Base-by-base conservation (phyloP, 2,888 invertebrate species). In the Arrhopalites spinosus region DNA sequence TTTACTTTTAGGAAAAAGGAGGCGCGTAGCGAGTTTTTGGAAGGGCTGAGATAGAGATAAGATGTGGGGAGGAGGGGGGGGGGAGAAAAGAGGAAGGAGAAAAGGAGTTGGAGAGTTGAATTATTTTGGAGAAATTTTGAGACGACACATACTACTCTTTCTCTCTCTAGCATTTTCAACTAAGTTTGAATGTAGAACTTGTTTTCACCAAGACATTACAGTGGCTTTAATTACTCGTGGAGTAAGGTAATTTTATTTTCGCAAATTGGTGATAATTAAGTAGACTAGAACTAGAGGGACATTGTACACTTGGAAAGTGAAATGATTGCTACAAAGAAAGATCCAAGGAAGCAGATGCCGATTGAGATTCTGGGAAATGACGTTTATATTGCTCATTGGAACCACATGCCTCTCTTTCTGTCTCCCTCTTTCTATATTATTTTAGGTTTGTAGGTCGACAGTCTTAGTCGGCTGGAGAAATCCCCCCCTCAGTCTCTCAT, bases 201-300 rank as follows among this genome's bases (percentile, higher is more conserved):
- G 25, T 59, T 59, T 25, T 59, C 15, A 59, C 25, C 25, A 3
- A 59, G 25, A 59, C 59, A 59, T 59, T 59, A 59, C 27, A 25
- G 13, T 25, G 13, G 25, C 5, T 27, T 50, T 50, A 50, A 50
- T 50, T 50, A 50, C 50, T 15, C 17, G n/a, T n/a, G 2, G n/a
- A 50, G 50, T n/a, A 15, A 50, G n/a, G 50, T 50, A 50, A 50
- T 50, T 50, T 50, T 50, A 50, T 50, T 50, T 50, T 50, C 50
- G n/a, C 50, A 50, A 50, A 50, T 50, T 50, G 50, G 50, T 50
- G 50, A 50, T 50, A 50, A 50, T 50, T 50, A 23, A 59, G 23
- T 25, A 59, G 36, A n/a, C n/a, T n/a, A n/a, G 36, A 36, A 11
- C 3, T 3, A 11, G 36, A 11, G 11, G 36, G 36, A 7, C 36